phyloP scores from a whole-genome alignment of 2,113 vertebrate species.

The Peromyscus polionotus region DNA sequence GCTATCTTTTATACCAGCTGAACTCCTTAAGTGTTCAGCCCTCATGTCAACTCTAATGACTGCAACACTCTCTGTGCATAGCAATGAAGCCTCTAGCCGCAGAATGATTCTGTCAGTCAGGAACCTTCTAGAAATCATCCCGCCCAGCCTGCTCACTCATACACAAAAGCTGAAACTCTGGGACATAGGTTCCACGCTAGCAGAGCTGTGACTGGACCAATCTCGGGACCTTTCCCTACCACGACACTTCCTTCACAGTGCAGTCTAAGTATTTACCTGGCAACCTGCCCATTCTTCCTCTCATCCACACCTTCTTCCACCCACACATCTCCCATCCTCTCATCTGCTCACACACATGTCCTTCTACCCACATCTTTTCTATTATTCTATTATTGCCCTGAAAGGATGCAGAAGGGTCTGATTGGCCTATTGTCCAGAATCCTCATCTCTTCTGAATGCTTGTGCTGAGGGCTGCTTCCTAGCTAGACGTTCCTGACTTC shows the following conservation, averaged over 20 bases:
- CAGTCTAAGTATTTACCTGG: too few species aligned
- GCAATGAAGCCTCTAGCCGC: conserved; percentile 33
- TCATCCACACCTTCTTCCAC: neutral
- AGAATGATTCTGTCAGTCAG: neutral
- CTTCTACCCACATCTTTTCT: neutral
- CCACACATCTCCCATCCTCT: neutral
- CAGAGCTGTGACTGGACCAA: too few species aligned
- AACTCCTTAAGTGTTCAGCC: conserved; percentile 31
- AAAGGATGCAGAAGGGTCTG: neutral
- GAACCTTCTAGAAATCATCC: neutral
- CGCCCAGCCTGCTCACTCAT: neutral
- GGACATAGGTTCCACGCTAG: neutral
- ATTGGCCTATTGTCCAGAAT: neutral
- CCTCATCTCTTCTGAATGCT: neutral
- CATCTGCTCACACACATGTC: neutral
- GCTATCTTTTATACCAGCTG: conserved; percentile 45
- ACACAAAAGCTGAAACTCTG: neutral
- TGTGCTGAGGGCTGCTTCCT: fast-evolving
- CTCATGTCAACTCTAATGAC: neutral
- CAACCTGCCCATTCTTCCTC: fast-evolving
- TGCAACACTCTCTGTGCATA: neutral
- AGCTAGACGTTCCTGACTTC: neutral
- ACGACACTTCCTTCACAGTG: neutral
- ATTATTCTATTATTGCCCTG: neutral
- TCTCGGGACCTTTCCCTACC: fast-evolving